Evolutionary conservation across 2,888 invertebrate species (phyloP), one percentile per base, ranked within the genome.

Genomic region (Julus scandinavius): DNA sequence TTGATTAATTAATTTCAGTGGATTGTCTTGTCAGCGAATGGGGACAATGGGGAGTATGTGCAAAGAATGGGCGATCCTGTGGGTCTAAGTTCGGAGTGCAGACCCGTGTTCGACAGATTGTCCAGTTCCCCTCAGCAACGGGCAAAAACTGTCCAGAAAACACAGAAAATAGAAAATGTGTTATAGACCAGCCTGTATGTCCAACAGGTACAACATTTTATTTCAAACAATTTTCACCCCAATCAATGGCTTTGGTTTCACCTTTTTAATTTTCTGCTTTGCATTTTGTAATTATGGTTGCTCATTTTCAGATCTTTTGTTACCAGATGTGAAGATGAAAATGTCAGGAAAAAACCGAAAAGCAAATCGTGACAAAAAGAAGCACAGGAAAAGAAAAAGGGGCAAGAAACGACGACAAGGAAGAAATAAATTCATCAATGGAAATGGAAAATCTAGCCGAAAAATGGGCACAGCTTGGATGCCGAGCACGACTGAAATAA

Each of bases 21-120:
- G 88, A 89, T 54, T 89, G 89, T 41, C 72, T 63, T 7, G 54
- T 88, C 41, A 84, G 86, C 38, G 88, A 89, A 3, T 89, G 89
- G 89, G 84, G 88, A 29, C 80, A 85, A 11, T 89, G 89, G 89
- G 88, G 89, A 29, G 87, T 89, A 13, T 89, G 89, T 80, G 63
- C 89, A 29, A 89, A 89, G 80, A 86, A 88, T 7, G 89, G 88
- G 15, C 85, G 54, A 41, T 83, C 89, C 29, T 89, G 89, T 86
- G 89, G 89, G 9, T 72, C 38, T 29, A 89, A 87, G 72, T 89
- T 83, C n/a, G 89, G 89, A 49, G 54, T 88, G 13, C 89, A 89
- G 72, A 85, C 89, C 9, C 85, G 89, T 17, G 86, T 89, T 45
- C 87, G 89, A 20, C 87, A 88, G 41, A 88, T 89, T 40, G 40